Evolutionary conservation across 1,140 invertebrate species (phyloP).

Genomic region (Trissolcus basalis): DNA sequence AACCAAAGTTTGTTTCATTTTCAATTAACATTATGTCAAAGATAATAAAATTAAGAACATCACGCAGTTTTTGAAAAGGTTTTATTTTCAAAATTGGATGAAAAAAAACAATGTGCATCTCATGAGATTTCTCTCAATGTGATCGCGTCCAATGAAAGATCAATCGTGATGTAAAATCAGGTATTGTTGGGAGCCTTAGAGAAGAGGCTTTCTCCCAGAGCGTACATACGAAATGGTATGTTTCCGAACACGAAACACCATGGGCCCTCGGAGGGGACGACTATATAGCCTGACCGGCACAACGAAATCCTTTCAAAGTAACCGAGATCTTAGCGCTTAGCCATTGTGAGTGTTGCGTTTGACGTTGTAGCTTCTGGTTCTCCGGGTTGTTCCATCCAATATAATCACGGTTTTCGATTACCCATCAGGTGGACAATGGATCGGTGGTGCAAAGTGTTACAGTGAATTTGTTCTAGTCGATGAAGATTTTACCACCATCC

Average conservation of each 20-base stretch:
- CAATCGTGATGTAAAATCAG: constrained; percentile 56
- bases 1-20: too few species aligned
- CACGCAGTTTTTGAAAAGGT: neutral
- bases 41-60: too few species aligned
- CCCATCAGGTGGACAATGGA: constrained; percentile 39
- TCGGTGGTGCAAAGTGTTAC: constrained; percentile 67
- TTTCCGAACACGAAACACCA: constrained; percentile 57
- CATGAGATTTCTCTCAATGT: constrained; percentile 37
- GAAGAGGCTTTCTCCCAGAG: constrained; percentile 69
- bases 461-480: constrained; percentile 50
- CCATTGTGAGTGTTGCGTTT: constrained; percentile 14
- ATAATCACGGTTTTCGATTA: too few species aligned
- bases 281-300: constrained; percentile 69
- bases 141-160: constrained; percentile 51
- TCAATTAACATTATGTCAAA: too few species aligned
- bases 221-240: constrained; percentile 55
- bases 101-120: constrained; percentile 14
- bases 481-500: constrained; percentile 25
- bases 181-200: constrained; percentile 59
- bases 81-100: neutral
- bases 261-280: constrained; percentile 65
- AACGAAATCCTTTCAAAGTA: constrained; percentile 69
- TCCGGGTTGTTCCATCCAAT: neutral
- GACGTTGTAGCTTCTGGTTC: constrained; percentile 6
- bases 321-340: constrained; percentile 62